These are phyloP conservation scores for Pecten maximus DNA, from an alignment of 2,888 invertebrate species.

Conservation along the genomic window DNA sequence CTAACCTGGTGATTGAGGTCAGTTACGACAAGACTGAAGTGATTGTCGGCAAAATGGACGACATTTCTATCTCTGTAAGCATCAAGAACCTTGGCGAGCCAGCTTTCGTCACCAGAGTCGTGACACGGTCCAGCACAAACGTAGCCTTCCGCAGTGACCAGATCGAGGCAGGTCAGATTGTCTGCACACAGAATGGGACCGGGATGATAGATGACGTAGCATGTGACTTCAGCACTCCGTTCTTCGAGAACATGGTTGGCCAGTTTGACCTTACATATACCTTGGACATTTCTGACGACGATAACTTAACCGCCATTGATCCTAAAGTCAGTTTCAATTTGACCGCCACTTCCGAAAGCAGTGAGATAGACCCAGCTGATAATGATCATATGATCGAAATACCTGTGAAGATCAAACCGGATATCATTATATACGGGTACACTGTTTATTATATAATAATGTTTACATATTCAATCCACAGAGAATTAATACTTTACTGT, in stretches of 20 bases:
- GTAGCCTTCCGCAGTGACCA: neutral
- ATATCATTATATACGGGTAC: constrained; percentile 64
- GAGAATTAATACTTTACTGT: no score
- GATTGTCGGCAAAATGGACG: neutral
- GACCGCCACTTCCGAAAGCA: constrained; percentile 59
- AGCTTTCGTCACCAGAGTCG: neutral
- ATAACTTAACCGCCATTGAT: constrained; percentile 39
- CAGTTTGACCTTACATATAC: constrained; percentile 53
- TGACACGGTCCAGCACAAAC: neutral
- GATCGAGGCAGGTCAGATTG: neutral
- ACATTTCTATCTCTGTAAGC: neutral
- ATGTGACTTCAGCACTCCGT: neutral
- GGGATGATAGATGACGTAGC: neutral
- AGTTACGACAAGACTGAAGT: neutral
- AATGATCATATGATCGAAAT: constrained; percentile 55
- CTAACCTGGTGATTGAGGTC: neutral
- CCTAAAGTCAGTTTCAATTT: constrained; percentile 54
- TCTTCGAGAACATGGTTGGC: neutral
- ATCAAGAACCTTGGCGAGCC: neutral
- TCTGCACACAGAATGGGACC: neutral
- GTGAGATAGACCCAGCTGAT: constrained; percentile 50
- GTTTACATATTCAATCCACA: no score
- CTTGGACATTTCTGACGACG: constrained; percentile 5
- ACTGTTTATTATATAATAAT: neutral
- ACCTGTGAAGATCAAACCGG: constrained; percentile 57